Percentiles rank a stretch among this genome's conserved stretches.
phyloP scores from a whole-genome alignment of 2,797 vertebrate genomes.

The Sarcoramphus papa region DNA sequence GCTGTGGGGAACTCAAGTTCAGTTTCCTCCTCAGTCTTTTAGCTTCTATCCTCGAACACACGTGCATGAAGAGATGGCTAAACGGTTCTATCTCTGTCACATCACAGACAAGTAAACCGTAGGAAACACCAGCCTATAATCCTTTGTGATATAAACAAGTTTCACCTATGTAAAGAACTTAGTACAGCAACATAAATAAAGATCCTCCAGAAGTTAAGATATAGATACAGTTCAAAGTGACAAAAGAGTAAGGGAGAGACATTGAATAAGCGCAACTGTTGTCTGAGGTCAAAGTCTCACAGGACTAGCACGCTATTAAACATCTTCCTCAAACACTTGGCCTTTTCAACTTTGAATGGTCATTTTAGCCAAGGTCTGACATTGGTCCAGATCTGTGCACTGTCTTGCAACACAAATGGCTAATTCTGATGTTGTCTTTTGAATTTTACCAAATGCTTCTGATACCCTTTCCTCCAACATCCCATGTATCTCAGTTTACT shows the following conservation, averaged over 20 bases:
- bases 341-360: background rate
- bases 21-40: background rate
- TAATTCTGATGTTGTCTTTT: background rate
- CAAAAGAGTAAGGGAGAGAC: background rate
- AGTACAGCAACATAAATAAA: background rate
- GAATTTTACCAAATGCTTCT: background rate
- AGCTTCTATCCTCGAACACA: background rate
- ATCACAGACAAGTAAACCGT: background rate
- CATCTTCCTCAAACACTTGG: background rate
- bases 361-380: background rate
- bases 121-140: background rate
- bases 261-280: background rate
- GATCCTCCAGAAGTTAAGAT: background rate
- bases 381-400: background rate
- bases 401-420: background rate
- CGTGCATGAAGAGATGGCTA: background rate
- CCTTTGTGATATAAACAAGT: background rate
- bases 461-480: background rate
- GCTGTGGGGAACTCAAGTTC: background rate
- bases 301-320: background rate
- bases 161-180: background rate
- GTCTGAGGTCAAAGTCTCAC: background rate
- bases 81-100: background rate
- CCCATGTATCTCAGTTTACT: background rate
- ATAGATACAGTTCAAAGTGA: background rate